phyloP scores from a whole-genome alignment of 2,113 vertebrate genomes.

The Apteryx owenii region DNA sequence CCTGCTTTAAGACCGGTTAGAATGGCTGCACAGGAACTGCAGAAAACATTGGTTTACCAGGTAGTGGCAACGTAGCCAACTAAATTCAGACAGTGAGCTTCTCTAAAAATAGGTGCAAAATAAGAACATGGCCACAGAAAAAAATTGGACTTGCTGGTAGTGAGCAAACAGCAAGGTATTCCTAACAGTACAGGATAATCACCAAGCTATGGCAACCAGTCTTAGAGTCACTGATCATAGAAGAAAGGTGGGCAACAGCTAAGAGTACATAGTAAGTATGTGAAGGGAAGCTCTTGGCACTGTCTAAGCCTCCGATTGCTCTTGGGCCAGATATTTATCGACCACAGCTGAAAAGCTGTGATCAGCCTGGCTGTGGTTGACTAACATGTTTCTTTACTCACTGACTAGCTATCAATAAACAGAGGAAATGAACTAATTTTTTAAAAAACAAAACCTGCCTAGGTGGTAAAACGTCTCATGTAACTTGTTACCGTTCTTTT shows the following conservation, averaged over 20 bases:
- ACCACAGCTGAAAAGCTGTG: background rate
- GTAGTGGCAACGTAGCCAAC: background rate
- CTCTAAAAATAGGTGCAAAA: background rate
- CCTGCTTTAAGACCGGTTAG: background rate
- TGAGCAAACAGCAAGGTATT: too few species aligned
- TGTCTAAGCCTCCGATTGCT: background rate
- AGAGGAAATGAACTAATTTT: background rate
- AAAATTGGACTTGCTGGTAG: background rate
- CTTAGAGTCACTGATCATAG: background rate
- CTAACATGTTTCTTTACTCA: background rate
- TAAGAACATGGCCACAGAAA: background rate
- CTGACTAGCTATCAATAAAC: background rate
- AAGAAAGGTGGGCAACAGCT: background rate
- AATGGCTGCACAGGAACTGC: background rate
- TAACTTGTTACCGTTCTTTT: background rate
- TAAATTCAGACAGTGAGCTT: background rate
- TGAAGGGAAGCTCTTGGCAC: background rate
- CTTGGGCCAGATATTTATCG: background rate
- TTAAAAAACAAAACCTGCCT: background rate
- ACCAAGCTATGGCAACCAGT: background rate
- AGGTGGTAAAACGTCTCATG: background rate
- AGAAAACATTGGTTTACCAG: background rate
- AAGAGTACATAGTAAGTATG: accelerated
- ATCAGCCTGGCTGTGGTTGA: background rate
- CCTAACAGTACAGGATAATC: too few species aligned